Evolutionary conservation across 2,797 vertebrate genomes (phyloP).

Genomic region (Momotus momota): DNA sequence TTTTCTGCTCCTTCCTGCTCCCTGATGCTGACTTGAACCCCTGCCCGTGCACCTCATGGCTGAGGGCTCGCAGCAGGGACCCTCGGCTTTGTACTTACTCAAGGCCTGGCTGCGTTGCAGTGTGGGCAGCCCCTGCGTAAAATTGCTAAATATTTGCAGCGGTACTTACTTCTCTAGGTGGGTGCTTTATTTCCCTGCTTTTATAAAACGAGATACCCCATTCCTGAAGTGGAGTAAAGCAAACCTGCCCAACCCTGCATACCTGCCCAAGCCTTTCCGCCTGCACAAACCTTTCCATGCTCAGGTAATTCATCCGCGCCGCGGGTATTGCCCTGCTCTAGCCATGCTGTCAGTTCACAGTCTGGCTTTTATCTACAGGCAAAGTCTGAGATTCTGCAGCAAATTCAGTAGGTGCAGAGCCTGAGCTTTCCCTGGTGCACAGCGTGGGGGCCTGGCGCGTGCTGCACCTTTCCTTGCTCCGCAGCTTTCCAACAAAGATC

Average conservation of each 20-base stretch:
- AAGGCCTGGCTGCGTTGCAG: background rate
- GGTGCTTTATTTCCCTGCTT: background rate
- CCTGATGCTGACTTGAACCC: fast-evolving
- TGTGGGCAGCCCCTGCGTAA: background rate
- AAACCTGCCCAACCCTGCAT: too few species aligned
- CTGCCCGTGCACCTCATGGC: fast-evolving
- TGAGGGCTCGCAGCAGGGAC: fast-evolving
- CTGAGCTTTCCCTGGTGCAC: background rate
- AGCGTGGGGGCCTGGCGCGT: fast-evolving
- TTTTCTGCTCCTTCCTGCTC: background rate
- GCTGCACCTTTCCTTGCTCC: background rate
- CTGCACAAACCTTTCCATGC: background rate
- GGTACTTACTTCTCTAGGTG: background rate
- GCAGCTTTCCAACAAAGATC: background rate
- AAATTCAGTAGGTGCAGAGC: background rate
- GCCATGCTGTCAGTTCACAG: fast-evolving
- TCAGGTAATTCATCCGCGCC: fast-evolving
- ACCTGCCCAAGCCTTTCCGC: too few species aligned
- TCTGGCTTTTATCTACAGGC: background rate
- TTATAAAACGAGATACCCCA: background rate
- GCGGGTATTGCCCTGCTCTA: background rate
- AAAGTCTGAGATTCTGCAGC: background rate
- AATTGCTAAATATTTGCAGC: background rate
- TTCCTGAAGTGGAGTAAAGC: background rate
- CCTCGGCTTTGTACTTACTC: background rate